Base-by-base conservation (phyloP, 2,113 vertebrate genomes). In the Perognathus longimembris region DNA sequence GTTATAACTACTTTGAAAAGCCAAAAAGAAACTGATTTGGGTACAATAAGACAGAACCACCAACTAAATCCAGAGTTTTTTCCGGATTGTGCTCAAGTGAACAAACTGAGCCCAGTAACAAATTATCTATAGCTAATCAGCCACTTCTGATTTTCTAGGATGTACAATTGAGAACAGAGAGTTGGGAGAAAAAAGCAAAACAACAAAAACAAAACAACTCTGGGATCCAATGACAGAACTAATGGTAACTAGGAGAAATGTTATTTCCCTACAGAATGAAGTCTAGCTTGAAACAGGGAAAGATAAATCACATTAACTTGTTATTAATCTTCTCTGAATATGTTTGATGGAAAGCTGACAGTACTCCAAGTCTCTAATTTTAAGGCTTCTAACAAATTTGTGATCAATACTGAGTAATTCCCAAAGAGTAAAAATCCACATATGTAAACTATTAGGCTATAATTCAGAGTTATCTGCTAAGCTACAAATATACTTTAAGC, bases 391-490 rank as follows among this genome's bases (percentile, higher is more conserved):
- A 54, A 80, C 34, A 78, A 59, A 77, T 57, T 66, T 83, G 34
- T 89, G 32, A 90, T 71, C 22, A 42, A 89, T 66, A 89, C 3
- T 76, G 15, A 36, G 26, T 70, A 92, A 80, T 24, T 77, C 7
- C 75, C 32, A 64, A 59, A 84, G 34, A 32, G 28, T 45, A 89
- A 89, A 94, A 69, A 26, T 77, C 86, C 61, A 70, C 1, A 26
- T 54, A 90, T 54, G 17, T 89, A 66, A 93, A 92, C 76, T 34
- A 82, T 34, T 20, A 86, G 24, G 63, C 2, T 38, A 24, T 82
- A 92, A 89, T 28, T 89, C 38, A 79, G 0, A 88, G 32, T 21
- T 87, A 89, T 57, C 40, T 86, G 34, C 50, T 76, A 87, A 91
- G 28, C 70, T 89, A 69, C 80, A 85, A 90, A 57, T 82, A 28